Evolutionary conservation across 2,113 vertebrate genomes (phyloP).

Genomic region (Rhynchomys soricoides): DNA sequence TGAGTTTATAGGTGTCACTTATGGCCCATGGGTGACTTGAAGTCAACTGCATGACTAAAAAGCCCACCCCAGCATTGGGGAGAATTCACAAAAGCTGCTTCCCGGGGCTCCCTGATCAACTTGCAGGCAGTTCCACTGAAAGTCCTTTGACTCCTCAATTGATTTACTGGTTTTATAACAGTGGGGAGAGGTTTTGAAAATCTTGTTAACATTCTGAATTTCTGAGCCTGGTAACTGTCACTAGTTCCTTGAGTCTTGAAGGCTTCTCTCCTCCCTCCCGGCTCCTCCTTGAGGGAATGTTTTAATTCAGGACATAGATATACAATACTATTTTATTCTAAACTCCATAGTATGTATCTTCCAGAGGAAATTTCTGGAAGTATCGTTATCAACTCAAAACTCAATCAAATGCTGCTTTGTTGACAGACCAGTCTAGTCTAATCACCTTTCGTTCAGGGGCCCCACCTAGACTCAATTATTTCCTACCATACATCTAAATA

Average conservation of each 20-base stretch:
- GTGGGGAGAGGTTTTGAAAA: neutral
- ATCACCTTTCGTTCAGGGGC: neutral
- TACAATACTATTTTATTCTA: neutral
- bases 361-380: slow-evolving; percentile 41
- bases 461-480: neutral
- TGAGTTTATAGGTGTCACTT: neutral
- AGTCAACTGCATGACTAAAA: neutral
- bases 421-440: neutral
- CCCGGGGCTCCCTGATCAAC: neutral
- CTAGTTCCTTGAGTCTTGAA: neutral
- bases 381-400: neutral
- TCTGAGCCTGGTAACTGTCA: neutral
- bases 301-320: neutral
- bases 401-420: neutral
- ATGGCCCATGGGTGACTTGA: neutral
- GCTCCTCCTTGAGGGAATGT: neutral
- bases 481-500: neutral
- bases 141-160: neutral
- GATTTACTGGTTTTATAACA: neutral
- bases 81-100: neutral
- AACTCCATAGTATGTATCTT: neutral
- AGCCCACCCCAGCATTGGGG: neutral
- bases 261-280: neutral
- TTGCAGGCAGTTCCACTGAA: neutral
- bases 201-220: neutral